phyloP scores from a whole-genome alignment of 2,888 invertebrate species.

The Lacanobia oleracea region DNA sequence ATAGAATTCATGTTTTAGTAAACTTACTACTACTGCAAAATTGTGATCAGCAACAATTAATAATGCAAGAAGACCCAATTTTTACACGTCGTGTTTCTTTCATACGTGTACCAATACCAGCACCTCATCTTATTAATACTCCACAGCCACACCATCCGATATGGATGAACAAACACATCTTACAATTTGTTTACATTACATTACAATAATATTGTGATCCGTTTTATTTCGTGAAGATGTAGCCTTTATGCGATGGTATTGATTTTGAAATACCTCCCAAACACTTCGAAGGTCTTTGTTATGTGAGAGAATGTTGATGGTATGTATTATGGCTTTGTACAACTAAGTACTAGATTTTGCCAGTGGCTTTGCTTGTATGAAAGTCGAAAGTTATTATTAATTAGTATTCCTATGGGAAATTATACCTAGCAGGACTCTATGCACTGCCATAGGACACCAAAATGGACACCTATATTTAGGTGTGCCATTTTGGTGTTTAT shows the following conservation, averaged over 20 bases:
- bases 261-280: slow-evolving; percentile 71
- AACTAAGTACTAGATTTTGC: slow-evolving; percentile 13
- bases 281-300: slow-evolving; percentile 73
- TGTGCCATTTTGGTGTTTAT: too few relatives aligned
- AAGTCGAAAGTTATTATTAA: too few relatives aligned
- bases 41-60: not conserved
- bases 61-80: not conserved
- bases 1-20: too few relatives aligned
- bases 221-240: slow-evolving; percentile 70
- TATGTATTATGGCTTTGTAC: slow-evolving; percentile 51
- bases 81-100: not conserved
- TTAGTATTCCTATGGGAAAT: not conserved
- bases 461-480: too few relatives aligned
- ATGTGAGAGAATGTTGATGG: slow-evolving; percentile 63
- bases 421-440: too few relatives aligned
- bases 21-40: too few relatives aligned
- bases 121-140: slow-evolving; percentile 30
- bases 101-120: not conserved
- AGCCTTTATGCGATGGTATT: slow-evolving; percentile 71
- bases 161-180: slow-evolving; percentile 46
- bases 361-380: not conserved
- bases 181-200: slow-evolving; percentile 56
- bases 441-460: too few relatives aligned
- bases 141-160: slow-evolving; percentile 1
- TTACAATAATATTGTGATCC: slow-evolving; percentile 72